Evolutionary conservation across 2,888 invertebrate genomes (phyloP), one percentile per base, ranked within the genome.

Genomic region (Tachina grossa): DNA sequence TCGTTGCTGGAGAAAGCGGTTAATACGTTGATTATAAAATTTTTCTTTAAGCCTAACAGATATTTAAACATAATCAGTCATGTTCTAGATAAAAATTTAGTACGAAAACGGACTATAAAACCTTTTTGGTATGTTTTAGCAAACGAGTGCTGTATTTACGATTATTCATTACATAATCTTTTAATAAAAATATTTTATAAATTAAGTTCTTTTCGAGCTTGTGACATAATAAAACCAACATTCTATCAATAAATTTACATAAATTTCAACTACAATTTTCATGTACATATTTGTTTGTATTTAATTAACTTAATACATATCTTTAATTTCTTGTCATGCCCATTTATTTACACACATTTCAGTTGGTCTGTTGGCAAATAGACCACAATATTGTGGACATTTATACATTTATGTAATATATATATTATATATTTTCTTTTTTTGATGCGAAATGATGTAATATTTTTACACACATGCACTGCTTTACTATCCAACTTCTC

Each of bases 381-480:
- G 41, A 69, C 78, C 78, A 53, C 78, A 69, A 59, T 39, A 45
- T 51, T 78, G 78, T 69, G 68, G 49, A 68, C 51, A 43, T 61
- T 55, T 69, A 51, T 19, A 47, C 59, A 59, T 57, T 22, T 49
- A 6, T 6, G 31, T 31, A 31, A 31, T 31, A 31, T 31, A 31
- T 31, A 31, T 31, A 31, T 31, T 6, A 6, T 31, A 31, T 31
- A 31, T 31, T 2, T 31, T 31, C 6, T 31, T 31, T 51, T 61
- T 74, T 4, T 22, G 3, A 39, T 43, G 22, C 63, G 22, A 43
- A 51, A 53, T 75, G 63, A 63, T 75, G 51, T 53, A 63, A 61
- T 43, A 43, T 53, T 63, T 31, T 22, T 41, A 43, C 19, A 22
- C 14, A 45, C 45, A n/a, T 22, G 55, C 43, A 69, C 4, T 6